These are phyloP conservation scores for Alentia gelatinosa DNA, from an alignment of 2,888 invertebrate genomes.

Conservation along the genomic window DNA sequence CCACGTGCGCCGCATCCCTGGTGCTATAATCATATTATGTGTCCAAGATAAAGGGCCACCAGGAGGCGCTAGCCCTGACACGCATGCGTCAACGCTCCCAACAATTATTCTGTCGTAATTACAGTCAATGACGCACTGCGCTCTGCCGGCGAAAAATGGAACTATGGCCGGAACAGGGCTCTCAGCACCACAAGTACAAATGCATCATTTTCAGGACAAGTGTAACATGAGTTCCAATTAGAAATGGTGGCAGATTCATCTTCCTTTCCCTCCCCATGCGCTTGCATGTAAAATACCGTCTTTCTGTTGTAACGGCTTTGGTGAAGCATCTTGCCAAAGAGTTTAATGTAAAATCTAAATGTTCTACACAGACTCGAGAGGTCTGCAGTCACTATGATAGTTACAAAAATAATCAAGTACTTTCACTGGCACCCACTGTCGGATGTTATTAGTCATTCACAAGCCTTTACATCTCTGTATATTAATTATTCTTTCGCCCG, in stretches of 20 bases:
- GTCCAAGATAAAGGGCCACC: conserved; percentile 19
- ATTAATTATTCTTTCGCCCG: neutral
- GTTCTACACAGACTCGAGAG: neutral
- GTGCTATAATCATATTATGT: neutral
- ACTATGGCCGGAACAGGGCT: conserved; percentile 18
- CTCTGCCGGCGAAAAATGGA: neutral
- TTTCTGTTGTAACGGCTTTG: neutral
- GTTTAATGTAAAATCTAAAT: neutral
- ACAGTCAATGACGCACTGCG: conserved; percentile 24
- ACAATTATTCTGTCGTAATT: conserved; percentile 19
- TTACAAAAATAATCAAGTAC: neutral
- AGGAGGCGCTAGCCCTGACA: neutral
- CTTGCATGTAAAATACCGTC: neutral
- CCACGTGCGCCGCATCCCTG: neutral
- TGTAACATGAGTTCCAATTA: conserved; percentile 42
- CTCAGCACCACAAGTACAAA: conserved; percentile 24
- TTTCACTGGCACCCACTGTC: neutral
- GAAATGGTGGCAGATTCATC: conserved; percentile 40
- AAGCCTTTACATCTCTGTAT: neutral
- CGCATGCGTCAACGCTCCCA: conserved; percentile 30
- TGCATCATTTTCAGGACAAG: conserved; percentile 21
- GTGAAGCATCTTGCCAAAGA: neutral
- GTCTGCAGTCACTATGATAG: neutral
- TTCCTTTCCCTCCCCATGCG: neutral
- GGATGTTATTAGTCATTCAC: neutral